A percentile compares a stretch with the other conserved stretches of the same genome.
These are phyloP conservation scores for Oreohelix idahoensis DNA, from an alignment of 1,140 invertebrate genomes.

Conservation along the genomic window DNA sequence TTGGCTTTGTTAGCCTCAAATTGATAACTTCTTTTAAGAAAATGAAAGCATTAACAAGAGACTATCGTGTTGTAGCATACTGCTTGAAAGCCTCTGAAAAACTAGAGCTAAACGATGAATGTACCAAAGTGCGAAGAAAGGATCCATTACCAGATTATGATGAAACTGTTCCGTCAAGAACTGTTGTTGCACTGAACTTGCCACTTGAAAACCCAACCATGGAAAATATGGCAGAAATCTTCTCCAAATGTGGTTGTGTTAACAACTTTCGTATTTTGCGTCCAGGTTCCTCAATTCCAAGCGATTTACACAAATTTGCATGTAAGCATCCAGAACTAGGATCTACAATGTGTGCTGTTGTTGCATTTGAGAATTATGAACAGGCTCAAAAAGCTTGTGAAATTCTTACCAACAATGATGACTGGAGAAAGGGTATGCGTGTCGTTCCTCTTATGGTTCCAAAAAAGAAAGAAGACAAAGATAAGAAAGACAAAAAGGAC, in stretches of 20 bases:
- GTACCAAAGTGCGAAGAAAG: conserved; percentile 88
- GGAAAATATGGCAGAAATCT: conserved; percentile 89
- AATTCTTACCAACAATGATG: conserved; percentile 69
- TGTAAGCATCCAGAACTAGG: conserved; percentile 89
- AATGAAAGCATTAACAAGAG: conserved; percentile 85
- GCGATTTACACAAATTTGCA: conserved; percentile 89
- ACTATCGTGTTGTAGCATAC: conserved; percentile 92
- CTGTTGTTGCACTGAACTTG: conserved; percentile 89
- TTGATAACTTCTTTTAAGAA: conserved; percentile 89
- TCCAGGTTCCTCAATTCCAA: conserved; percentile 88
- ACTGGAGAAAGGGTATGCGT: conserved; percentile 76
- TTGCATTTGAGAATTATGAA: conserved; percentile 91
- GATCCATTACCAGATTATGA: conserved; percentile 90
- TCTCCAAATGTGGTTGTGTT: conserved; percentile 89
- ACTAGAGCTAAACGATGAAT: conserved; percentile 90
- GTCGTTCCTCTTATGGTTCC: conserved; percentile 68
- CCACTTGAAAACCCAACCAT: conserved; percentile 88
- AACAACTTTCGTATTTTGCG: conserved; percentile 87
- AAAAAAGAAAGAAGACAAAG: conserved; percentile 65
- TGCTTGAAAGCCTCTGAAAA: conserved; percentile 84
- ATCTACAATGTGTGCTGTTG: conserved; percentile 87
- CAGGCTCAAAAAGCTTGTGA: conserved; percentile 86
- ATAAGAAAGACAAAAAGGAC: conserved; percentile 47
- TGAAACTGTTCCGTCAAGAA: conserved; percentile 90
- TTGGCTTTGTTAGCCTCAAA: conserved; percentile 94